Percentiles rank a stretch among this genome's conserved stretches.
phyloP scores from a whole-genome alignment of 2,113 vertebrate species.

The Gallinago jamesoni region DNA sequence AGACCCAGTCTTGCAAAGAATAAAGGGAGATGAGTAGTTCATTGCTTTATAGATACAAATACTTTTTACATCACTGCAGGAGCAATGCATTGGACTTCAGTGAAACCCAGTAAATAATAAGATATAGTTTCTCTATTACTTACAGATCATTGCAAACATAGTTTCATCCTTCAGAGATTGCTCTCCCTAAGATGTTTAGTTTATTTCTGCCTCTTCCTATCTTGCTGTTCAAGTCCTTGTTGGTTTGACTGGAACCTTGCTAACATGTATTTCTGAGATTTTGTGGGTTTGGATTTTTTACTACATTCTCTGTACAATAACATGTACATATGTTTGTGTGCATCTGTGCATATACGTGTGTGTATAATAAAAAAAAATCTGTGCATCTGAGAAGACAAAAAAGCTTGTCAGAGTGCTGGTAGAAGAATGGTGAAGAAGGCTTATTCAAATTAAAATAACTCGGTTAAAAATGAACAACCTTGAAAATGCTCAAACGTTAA shows the following conservation, averaged over 20 bases:
- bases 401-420: not conserved
- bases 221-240: not conserved
- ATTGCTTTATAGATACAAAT: not conserved
- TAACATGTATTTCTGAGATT: not conserved
- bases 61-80: not conserved
- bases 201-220: not conserved
- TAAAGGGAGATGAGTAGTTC: not conserved
- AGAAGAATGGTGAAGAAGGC: not conserved
- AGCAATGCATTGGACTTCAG: not conserved
- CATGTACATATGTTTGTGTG: accelerated
- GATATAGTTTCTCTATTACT: not conserved
- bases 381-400: not conserved
- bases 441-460: not conserved
- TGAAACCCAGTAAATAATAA: not conserved
- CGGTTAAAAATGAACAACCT: not conserved
- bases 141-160: not conserved
- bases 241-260: not conserved
- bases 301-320: not conserved
- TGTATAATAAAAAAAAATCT: not conserved
- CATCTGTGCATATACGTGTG: not conserved
- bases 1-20: not conserved
- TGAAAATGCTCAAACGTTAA: not conserved
- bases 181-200: not conserved
- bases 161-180: not conserved
- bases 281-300: not conserved